A percentile compares a stretch with the other conserved stretches of the same genome.
Evolutionary conservation across 2,888 invertebrate genomes (phyloP).

Genomic region (Lucinisca nassula): DNA sequence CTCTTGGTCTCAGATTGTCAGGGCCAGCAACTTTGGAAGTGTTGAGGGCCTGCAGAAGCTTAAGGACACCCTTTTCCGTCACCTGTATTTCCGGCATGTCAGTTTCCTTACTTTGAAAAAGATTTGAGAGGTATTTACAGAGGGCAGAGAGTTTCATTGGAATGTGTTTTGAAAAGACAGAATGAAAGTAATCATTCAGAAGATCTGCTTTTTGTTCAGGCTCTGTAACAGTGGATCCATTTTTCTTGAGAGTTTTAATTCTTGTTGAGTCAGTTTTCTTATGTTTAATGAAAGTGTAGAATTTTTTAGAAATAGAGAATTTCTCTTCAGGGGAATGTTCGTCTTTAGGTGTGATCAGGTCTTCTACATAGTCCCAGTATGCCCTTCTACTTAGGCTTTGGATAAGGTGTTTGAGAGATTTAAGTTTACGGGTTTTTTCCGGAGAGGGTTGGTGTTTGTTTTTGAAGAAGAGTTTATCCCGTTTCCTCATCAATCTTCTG

Average conservation of each 20-base stretch:
- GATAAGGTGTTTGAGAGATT: conserved; percentile 9
- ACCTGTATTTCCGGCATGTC: conserved; percentile 1
- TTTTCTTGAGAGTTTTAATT: conserved; percentile 8
- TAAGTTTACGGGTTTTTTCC: conserved; percentile 8
- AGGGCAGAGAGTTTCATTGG: conserved; percentile 7
- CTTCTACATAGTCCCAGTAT: conserved; percentile 18
- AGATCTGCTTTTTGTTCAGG: neutral
- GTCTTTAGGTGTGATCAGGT: conserved; percentile 16
- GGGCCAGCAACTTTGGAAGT: neutral
- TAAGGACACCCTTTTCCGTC: neutral
- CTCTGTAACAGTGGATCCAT: neutral
- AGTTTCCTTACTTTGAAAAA: neutral
- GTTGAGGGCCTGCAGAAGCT: neutral
- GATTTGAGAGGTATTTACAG: neutral
- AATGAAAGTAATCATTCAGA: neutral
- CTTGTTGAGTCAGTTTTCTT: conserved; percentile 13
- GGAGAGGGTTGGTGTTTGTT: neutral
- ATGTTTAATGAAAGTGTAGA: conserved; percentile 19
- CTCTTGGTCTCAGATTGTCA: neutral
- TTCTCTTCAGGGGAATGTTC: neutral
- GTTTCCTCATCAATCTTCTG: conserved; percentile 11
- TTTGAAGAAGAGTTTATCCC: conserved; percentile 21
- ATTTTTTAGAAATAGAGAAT: conserved; percentile 7
- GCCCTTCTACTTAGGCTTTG: conserved; percentile 4
- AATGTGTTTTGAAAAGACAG: neutral